Conservation (phyloP, 2,113 vertebrate genomes). For the Machaerirhynchus nigripectus region DNA sequence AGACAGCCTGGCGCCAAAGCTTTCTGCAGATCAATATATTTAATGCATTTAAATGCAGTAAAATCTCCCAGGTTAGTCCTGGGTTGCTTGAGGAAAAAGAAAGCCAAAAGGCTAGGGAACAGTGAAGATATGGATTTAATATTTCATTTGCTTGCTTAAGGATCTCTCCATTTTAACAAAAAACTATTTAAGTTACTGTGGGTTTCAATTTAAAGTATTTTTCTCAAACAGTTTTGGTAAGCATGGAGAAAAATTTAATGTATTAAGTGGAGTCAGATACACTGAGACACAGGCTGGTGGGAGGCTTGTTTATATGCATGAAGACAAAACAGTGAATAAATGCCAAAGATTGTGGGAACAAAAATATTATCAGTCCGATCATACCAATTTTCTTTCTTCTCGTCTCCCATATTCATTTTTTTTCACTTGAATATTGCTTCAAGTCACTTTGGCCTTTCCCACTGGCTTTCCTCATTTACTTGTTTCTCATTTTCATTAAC, state of each 20-base stretch:
- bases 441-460: background rate
- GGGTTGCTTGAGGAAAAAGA: background rate
- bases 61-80: background rate
- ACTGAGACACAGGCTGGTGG: background rate
- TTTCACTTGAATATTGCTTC: background rate
- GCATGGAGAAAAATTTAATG: background rate
- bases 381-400: background rate
- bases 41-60: conserved; percentile 46
- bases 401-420: background rate
- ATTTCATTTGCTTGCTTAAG: background rate
- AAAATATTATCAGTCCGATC: background rate
- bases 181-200: background rate
- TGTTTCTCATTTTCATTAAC: background rate
- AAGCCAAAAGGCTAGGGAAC: background rate
- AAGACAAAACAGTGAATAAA: background rate
- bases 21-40: conserved; percentile 60
- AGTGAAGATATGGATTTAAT: background rate
- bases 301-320: background rate
- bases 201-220: background rate
- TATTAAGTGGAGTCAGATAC: background rate
- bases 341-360: background rate
- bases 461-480: background rate
- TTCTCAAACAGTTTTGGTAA: background rate
- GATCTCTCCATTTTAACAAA: background rate
- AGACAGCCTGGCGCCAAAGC: conserved; percentile 59